Evolutionary conservation across 2,113 vertebrate genomes (phyloP), one percentile per base, ranked within the genome.

Genomic region (Callospermophilus lateralis): DNA sequence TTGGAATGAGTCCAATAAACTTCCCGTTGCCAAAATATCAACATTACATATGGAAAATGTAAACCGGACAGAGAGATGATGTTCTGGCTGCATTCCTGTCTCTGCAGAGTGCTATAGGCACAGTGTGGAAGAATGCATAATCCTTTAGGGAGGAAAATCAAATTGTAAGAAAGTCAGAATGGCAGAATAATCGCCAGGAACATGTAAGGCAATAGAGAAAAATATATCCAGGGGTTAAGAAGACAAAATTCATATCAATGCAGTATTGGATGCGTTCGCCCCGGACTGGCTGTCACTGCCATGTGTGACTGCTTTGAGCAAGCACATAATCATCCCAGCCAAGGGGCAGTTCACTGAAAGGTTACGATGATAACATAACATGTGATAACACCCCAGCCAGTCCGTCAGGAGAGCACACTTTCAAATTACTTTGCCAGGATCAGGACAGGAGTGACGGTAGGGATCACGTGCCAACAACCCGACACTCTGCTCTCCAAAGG

Each of bases 301-400:
- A 8, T 19, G 1, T 2, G 37, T 4, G 74, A 45, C 24, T 61
- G 17, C 67, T 78, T 39, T 84, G 86, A 91, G 55, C 1, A 28
- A 76, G 77, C 37, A 94, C 42, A 61, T 70, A 39, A 80, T 73
- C 88, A 37, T 45, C 58, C 73, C 65, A 88, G 79, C 37, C 84
- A 79, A 26, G 26, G 72, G 84, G 30, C 76, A 63, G 51, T 37
- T 85, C 0, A 0, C 55, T 30, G 67, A 77, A 80, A 95, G 77
- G 58, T 74, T 37, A 37, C 22, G 28, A 76, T 30, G 84, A 73
- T 9, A 72, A 42, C n/a, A 12, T n/a, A n/a, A n/a, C n/a, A n/a
- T n/a, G n/a, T n/a, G n/a, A n/a, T n/a, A n/a, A n/a, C 39, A 55
- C 55, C 2, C 0, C 39, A 37, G 30, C 34, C 80, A 0, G 0